Evolutionary conservation across 2,888 invertebrate genomes (phyloP).

Genomic region (Selenia dentaria): DNA sequence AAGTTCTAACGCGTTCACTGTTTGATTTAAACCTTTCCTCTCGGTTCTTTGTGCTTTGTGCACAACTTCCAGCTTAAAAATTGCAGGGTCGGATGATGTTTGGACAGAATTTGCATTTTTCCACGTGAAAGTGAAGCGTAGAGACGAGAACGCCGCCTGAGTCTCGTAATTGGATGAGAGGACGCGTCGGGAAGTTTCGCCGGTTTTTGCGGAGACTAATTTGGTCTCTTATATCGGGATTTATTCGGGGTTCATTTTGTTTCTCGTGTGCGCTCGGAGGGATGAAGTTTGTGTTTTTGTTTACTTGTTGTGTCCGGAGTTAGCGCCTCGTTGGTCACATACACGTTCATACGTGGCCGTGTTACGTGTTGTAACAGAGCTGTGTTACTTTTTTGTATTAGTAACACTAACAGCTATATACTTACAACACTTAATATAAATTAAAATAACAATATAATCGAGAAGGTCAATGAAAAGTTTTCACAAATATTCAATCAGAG

Average conservation of each 20-base stretch:
- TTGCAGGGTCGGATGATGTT: conserved; percentile 35
- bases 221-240: conserved; percentile 2
- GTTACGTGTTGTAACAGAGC: too few species aligned
- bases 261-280: background rate
- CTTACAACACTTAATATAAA: too few species aligned
- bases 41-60: conserved; percentile 25
- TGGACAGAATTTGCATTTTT: conserved; percentile 42
- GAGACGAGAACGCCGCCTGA: conserved; percentile 11
- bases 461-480: too few species aligned
- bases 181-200: conserved; percentile 21
- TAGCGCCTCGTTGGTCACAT: too few species aligned
- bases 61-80: conserved; percentile 29
- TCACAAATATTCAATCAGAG: too few species aligned
- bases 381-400: too few species aligned
- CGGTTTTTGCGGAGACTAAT: conserved; percentile 13
- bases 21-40: conserved; percentile 24
- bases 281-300: conserved; percentile 8
- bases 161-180: conserved; percentile 31
- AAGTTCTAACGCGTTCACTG: conserved; percentile 15
- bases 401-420: too few species aligned
- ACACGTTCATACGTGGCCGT: too few species aligned
- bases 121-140: conserved; percentile 28
- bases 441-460: too few species aligned
- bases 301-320: conserved; percentile 1
- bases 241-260: conserved; percentile 12